Base-by-base conservation (phyloP, 2,888 invertebrate genomes). In the Stenodera caucasica region DNA sequence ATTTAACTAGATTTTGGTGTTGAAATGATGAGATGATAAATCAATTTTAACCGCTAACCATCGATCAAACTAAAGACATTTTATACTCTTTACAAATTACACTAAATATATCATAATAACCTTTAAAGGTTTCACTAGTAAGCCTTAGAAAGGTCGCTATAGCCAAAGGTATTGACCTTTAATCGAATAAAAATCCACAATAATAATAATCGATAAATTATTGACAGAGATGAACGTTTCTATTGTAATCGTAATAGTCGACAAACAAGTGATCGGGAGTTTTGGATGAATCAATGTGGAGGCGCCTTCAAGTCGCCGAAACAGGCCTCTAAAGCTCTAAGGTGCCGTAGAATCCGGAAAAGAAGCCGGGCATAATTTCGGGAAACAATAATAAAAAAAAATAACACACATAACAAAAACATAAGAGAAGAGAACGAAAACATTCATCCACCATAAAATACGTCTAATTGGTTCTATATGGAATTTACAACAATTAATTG, bases 251-350 rank as follows among this genome's bases (percentile, higher is more conserved):
- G n/a, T n/a, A n/a, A n/a, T 67, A 64, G 67, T 65, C 70, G 69
- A 71, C 72, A 72, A 73, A 70, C 71, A 70, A 70, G 70, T 70
- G 72, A 72, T 73, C 67, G 70, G 67, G 63, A 65, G 64, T 21
- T 18, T 60, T 62, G 66, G 57, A 56, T 58, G 70, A 72, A 72
- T 74, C 73, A 73, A 73, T 73, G 72, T 70, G 60, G 15, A 65
- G 74, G 74, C 73, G 73, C 71, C 74, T 69, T 62, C 32, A 68
- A 61, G 73, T 67, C 73, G 73, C 70, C 70, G 58, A 60, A 66
- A 63, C 61, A 63, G 63, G 64, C 67, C 68, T 65, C 64, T 61
- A 58, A 59, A 63, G 57, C 57, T 56, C 62, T 11, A 66, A 68
- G 68, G 68, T 68, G 67, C 64, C 63, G 57, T 66, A 61, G 26